Base-by-base conservation (phyloP, 1,140 invertebrate genomes). In the Brevipalpus yothersi region DNA sequence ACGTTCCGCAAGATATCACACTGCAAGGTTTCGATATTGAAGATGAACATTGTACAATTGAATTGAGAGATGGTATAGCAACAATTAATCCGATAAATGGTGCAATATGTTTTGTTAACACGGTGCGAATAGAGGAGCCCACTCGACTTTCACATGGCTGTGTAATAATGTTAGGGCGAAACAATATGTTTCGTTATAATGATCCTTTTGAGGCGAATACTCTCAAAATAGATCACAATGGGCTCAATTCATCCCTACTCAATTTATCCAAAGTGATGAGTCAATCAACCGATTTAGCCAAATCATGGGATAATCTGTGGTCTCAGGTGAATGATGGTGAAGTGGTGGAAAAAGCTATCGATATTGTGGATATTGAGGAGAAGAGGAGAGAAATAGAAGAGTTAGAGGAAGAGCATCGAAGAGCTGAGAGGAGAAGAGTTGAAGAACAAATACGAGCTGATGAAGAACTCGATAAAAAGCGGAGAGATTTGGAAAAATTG, bases 171-270 rank as follows among this genome's bases (percentile, higher is more conserved):
- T 74, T 93, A 19, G 88, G 88, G 3, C 1, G 56, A 42, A 79
- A 83, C 47, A 89, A 88, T 69, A 88, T 91, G 77, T 92, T 92
- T 71, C 80, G 87, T 42, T 31, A 31, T 31, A 92, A 91, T 72
- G 85, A 92, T 75, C 88, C 88, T 31, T 82, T 77, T 0, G 86
- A 91, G 70, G 86, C 86, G 13, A 85, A 85, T 13, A 83, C 86
- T 69, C 71, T 91, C 53, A 77, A 85, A 43, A 81, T 81, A 71
- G 68, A 78, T 79, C 67, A 75, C 77, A 45, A 61, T 41, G 39
- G 53, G 12, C 3, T 53, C 13, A 60, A 59, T 31, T 40, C 17
- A 17, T 45, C 66, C 23, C 88, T 85, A 19, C 74, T 90, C 43
- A 57, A 57, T 42, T n/a, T 57, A 31, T 23, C 17, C 43, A 19